Evolutionary conservation across 2,888 invertebrate genomes (phyloP).

Genomic region (Belgica antarctica): DNA sequence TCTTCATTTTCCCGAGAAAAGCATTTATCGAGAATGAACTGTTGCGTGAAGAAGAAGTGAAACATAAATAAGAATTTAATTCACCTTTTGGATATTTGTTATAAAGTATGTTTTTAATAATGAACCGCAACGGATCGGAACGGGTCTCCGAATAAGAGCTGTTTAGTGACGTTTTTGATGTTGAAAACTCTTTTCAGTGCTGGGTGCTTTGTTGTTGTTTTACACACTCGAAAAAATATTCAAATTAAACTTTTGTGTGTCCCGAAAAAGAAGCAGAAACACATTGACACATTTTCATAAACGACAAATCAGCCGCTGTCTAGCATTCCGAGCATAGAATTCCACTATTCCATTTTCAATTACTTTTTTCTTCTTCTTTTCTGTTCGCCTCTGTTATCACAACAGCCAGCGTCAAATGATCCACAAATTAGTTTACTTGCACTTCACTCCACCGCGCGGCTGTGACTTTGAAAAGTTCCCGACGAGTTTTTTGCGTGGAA

Average conservation of each 20-base stretch:
- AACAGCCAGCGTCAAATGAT: background rate
- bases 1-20: too few species aligned
- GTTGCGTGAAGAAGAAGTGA: background rate
- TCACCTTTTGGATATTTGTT: conserved; percentile 1
- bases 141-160: background rate
- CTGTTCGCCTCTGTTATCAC: conserved; percentile 16
- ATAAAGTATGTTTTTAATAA: background rate
- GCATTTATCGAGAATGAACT: background rate
- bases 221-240: background rate
- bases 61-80: conserved; percentile 23
- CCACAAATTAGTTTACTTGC: background rate
- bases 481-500: too few species aligned
- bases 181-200: background rate
- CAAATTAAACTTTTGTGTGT: conserved; percentile 12
- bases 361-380: conserved; percentile 16
- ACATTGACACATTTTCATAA: conserved; percentile 38
- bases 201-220: background rate
- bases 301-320: background rate
- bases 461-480: conserved; percentile 5
- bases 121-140: background rate
- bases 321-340: conserved; percentile 16
- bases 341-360: background rate
- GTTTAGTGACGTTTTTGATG: background rate
- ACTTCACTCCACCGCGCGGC: background rate
- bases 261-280: conserved; percentile 12